Base-by-base conservation (phyloP, 1,140 invertebrate genomes). In the Drosophila kepulauana region DNA sequence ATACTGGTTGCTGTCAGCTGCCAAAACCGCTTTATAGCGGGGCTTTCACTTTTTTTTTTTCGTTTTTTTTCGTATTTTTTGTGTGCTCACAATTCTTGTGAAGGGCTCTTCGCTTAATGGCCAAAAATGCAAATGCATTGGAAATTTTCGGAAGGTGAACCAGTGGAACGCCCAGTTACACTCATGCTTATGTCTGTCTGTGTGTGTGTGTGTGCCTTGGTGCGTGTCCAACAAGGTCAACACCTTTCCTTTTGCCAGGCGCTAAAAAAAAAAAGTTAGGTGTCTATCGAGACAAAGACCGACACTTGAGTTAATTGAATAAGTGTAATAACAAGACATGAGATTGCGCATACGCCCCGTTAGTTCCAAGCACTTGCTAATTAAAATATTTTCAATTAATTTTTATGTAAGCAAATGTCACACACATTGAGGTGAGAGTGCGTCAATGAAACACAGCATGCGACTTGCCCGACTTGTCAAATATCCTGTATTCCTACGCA, bases 341-440 rank as follows among this genome's bases (percentile, higher is more conserved):
- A 64, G 58, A 88, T 88, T 88, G 80, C 80, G 67, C 80, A 88
- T 80, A 87, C 74, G 80, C 81, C 80, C 80, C 38, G 51, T 74
- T 82, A 45, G 76, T 49, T 64, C 69, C 15, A 16, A 73, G 25
- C 76, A 84, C 65, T 70, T 87, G 82, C 80, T 84, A 88, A 88
- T 89, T 88, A 84, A 87, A 87, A 84, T 80, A 88, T 80, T 88
- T 78, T 77, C 63, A 77, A 80, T 52, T 80, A 82, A 87, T 88
- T 38, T 87, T 38, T 87, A 82, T 73, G 73, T 70, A 79, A 82
- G 79, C 71, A 79, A 82, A 71, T 57, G 45, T 57, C 38, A 63
- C 54, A 41, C 54, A 54, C 16, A 2, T 3, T 15, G 28, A 54
- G 30, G n/a, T 10, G 51, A 4, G 1, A 35, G 28, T 13, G 6